Conservation (phyloP, 2,888 invertebrate genomes). For the Cheilosia variabilis region DNA sequence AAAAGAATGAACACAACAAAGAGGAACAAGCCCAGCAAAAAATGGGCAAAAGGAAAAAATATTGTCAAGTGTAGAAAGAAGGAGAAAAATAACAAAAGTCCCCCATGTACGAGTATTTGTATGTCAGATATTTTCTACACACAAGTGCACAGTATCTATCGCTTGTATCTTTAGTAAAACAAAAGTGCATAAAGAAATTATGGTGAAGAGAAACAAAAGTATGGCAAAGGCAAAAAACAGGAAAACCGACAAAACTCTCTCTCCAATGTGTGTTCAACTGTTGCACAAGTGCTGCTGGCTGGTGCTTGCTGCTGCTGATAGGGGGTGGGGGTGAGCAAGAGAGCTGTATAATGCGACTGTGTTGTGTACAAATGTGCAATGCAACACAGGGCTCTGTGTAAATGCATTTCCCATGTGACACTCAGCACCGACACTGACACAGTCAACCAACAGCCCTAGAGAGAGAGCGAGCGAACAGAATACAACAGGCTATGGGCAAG, state of each 20-base stretch:
- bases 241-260: constrained; percentile 19
- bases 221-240: constrained; percentile 15
- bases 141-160: constrained; percentile 74
- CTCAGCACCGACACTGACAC: constrained; percentile 1
- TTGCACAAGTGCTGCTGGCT: constrained; percentile 30
- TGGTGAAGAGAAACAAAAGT: constrained; percentile 14
- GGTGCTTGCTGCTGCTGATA: not conserved
- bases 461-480: constrained; percentile 1
- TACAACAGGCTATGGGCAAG: not conserved
- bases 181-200: constrained; percentile 63
- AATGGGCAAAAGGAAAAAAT: not conserved
- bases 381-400: not conserved
- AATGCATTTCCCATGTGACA: constrained; percentile 5
- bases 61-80: constrained; percentile 68
- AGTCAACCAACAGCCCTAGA: not conserved
- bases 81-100: constrained; percentile 33
- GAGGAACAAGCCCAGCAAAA: not conserved
- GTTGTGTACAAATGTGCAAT: not conserved
- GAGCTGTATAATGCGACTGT: not conserved
- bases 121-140: constrained; percentile 51
- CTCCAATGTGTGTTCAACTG: constrained; percentile 41
- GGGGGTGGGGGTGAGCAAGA: not conserved
- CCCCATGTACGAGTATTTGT: constrained; percentile 51
- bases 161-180: constrained; percentile 69
- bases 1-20: constrained; percentile 26